These are phyloP conservation scores for Pavo muticus DNA, from an alignment of 2,113 vertebrate genomes.

Conservation along the genomic window DNA sequence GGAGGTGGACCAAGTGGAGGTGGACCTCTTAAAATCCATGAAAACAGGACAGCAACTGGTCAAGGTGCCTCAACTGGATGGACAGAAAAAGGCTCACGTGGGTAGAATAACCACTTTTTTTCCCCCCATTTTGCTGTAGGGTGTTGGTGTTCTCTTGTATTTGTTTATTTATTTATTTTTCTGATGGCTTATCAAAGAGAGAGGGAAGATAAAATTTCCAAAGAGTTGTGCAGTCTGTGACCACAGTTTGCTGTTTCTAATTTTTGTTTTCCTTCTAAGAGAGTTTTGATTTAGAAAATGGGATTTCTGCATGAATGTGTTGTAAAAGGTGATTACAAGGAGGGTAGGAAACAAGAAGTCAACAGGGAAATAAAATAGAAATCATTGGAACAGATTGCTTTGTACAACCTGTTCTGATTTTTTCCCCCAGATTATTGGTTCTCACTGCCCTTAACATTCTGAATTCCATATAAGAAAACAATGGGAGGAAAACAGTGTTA, in stretches of 20 bases:
- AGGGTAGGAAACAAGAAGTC: not conserved
- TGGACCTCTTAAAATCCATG: not conserved
- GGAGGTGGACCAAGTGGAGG: not conserved
- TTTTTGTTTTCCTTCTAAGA: not conserved
- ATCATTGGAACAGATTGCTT: conserved; percentile 26
- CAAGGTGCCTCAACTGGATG: not conserved
- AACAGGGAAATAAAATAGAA: conserved; percentile 22
- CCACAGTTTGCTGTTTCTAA: not conserved
- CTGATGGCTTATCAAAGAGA: not conserved
- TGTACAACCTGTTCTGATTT: conserved; percentile 18
- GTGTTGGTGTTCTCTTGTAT: not conserved
- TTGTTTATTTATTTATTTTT: not conserved
- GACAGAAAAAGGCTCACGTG: not conserved
- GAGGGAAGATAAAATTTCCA: not conserved
- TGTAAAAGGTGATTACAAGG: not conserved
- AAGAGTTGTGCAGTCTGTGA: not conserved
- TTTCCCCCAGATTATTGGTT: not conserved
- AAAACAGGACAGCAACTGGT: not conserved
- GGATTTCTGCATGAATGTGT: not conserved
- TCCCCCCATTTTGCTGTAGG: not conserved
- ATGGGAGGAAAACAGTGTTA: conserved; percentile 22
- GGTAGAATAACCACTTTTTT: too few relatives aligned
- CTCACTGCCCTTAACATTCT: conserved; percentile 52
- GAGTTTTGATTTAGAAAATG: not conserved
- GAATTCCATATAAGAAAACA: conserved; percentile 44